Percentiles rank a stretch among this genome's conserved stretches.
These are phyloP conservation scores for Diarsia rubi DNA, from an alignment of 2,888 invertebrate species.

Conservation along the genomic window DNA sequence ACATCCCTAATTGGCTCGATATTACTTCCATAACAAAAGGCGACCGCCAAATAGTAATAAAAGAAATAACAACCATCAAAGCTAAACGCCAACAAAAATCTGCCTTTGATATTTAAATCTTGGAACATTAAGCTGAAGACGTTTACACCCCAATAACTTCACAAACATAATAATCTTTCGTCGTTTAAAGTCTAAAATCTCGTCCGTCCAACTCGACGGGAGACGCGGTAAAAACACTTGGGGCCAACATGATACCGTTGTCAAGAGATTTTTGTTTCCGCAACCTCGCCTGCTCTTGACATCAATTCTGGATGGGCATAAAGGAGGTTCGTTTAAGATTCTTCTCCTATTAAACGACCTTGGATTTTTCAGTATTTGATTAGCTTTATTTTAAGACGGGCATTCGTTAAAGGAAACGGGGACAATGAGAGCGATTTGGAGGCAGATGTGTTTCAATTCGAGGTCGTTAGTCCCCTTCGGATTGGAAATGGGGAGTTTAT, in stretches of 20 bases:
- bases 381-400: slow-evolving; percentile 62
- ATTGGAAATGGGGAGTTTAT: slow-evolving; percentile 43
- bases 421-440: slow-evolving; percentile 48
- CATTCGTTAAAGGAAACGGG: slow-evolving; percentile 39
- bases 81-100: slow-evolving; percentile 38
- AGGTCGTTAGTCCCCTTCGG: slow-evolving; percentile 34
- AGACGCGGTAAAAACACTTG: slow-evolving; percentile 66
- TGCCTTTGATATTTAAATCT: slow-evolving; percentile 42
- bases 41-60: slow-evolving; percentile 13
- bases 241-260: slow-evolving; percentile 65
- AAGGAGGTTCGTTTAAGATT: slow-evolving; percentile 68
- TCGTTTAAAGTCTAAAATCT: slow-evolving; percentile 61
- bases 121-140: slow-evolving; percentile 43
- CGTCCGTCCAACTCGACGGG: slow-evolving; percentile 35
- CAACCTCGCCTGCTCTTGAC: slow-evolving; percentile 73
- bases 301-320: slow-evolving; percentile 72
- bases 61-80: slow-evolving; percentile 21
- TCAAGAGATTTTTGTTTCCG: slow-evolving; percentile 70
- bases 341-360: slow-evolving; percentile 62
- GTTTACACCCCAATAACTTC: slow-evolving; percentile 58
- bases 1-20: slow-evolving; percentile 9
- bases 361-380: slow-evolving; percentile 65
- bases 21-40: slow-evolving; percentile 25
- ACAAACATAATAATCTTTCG: slow-evolving; percentile 62
- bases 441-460: slow-evolving; percentile 51